Evolutionary conservation across 2,113 vertebrate species (phyloP).

Genomic region (Ariopsis seemanni): DNA sequence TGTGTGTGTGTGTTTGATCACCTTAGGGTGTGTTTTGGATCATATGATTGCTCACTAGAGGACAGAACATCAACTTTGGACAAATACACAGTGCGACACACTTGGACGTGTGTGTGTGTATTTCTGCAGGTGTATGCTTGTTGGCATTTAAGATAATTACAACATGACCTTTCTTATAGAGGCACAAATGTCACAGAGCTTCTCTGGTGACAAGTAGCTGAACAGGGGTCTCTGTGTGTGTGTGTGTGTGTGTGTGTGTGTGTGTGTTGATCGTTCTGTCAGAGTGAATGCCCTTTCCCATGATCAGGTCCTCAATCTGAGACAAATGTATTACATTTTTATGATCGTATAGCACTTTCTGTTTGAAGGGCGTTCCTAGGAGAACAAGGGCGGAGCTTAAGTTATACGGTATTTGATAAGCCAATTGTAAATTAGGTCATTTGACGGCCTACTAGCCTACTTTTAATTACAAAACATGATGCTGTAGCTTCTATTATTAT

Average conservation of each 20-base stretch:
- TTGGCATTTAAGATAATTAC: conserved; percentile 56
- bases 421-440: not conserved
- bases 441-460: too few relatives aligned
- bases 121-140: conserved; percentile 46
- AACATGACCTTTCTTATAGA: conserved; percentile 57
- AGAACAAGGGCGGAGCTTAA: not conserved
- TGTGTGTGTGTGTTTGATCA: conserved; percentile 24
- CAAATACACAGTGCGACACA: not conserved
- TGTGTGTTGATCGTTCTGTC: conserved; percentile 3
- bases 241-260: conserved; percentile 28
- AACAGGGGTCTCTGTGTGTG: conserved; percentile 46
- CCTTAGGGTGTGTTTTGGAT: conserved; percentile 1
- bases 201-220: conserved; percentile 41
- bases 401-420: not conserved
- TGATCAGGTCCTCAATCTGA: not conserved
- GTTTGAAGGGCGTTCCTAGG: not conserved
- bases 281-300: not conserved
- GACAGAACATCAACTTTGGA: not conserved
- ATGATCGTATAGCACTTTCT: not conserved
- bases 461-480: too few relatives aligned
- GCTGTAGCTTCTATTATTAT: too few relatives aligned
- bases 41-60: not conserved
- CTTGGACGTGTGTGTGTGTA: not conserved
- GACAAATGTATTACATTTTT: not conserved
- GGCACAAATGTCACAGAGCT: conserved; percentile 53